Conservation (phyloP, 2,797 vertebrate genomes). For the Rhincodon typus region DNA sequence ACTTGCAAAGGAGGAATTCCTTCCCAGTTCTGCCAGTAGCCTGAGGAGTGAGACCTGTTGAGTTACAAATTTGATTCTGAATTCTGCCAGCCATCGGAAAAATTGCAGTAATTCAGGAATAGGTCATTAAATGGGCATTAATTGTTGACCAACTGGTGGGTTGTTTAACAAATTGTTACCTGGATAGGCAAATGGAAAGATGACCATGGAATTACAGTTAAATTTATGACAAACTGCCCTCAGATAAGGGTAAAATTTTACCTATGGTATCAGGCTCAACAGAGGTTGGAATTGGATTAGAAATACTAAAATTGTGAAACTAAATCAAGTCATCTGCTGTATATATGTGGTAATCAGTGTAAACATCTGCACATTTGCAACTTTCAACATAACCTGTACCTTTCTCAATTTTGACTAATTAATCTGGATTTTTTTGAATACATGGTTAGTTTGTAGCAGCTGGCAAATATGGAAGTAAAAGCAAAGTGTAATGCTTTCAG, state of each 20-base stretch:
- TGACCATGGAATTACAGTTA: no score
- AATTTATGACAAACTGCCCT: no score
- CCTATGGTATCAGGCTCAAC: neutral
- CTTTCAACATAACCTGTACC: neutral
- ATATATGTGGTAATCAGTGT: neutral
- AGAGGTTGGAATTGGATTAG: neutral
- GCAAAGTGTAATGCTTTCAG: neutral
- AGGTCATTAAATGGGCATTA: neutral
- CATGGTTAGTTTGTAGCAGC: no score
- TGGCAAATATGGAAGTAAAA: neutral
- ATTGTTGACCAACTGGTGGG: neutral
- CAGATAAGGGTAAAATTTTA: no score
- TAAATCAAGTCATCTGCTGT: neutral
- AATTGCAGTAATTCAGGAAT: neutral
- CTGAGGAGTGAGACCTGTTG: neutral
- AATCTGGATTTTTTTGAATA: no score
- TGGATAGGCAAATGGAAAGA: neutral
- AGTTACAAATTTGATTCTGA: neutral
- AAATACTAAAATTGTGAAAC: neutral
- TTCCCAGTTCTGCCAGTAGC: neutral
- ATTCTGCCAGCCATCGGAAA: neutral
- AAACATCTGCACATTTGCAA: neutral
- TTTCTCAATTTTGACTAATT: no score
- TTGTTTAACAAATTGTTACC: no score
- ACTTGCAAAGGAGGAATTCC: neutral